Percentiles rank a stretch among this genome's conserved stretches.
These are phyloP conservation scores for Gopherus flavomarginatus DNA, from an alignment of 2,113 vertebrate genomes.

Conservation along the genomic window DNA sequence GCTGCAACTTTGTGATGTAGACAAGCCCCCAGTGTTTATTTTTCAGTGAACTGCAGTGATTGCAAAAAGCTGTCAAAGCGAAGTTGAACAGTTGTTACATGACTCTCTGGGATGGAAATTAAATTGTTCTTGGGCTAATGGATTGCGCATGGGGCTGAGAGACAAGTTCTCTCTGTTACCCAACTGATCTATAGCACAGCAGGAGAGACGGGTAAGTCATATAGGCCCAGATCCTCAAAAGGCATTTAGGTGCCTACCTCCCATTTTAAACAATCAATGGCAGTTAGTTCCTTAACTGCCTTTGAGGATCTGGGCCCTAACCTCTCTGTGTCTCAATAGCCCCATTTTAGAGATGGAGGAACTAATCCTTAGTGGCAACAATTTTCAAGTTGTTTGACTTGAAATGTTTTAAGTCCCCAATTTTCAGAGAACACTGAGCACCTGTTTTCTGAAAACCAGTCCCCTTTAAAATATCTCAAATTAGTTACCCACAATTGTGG, in stretches of 20 bases:
- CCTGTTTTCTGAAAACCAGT: not conserved
- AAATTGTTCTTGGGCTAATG: not conserved
- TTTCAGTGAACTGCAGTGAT: not conserved
- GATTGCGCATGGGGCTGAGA: rapidly evolving
- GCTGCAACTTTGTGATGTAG: too few species aligned
- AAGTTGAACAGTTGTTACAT: not conserved
- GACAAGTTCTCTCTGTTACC: not conserved
- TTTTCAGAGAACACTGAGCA: not conserved
- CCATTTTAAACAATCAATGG: not conserved
- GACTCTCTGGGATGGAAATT: not conserved
- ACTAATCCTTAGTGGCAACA: not conserved
- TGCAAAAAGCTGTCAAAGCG: not conserved
- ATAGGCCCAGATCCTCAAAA: not conserved
- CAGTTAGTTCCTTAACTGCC: not conserved
- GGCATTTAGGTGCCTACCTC: not conserved
- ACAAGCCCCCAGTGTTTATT: not conserved
- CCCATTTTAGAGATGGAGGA: not conserved
- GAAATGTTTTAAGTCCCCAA: not conserved
- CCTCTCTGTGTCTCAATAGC: not conserved
- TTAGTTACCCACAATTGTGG: not conserved
- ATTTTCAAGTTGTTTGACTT: not conserved
- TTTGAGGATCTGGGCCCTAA: not conserved
- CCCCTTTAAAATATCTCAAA: not conserved
- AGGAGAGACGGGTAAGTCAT: not conserved
- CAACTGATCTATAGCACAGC: too few species aligned